Conservation (phyloP, 2,888 invertebrate species). For the Anarsia innoxiella region DNA sequence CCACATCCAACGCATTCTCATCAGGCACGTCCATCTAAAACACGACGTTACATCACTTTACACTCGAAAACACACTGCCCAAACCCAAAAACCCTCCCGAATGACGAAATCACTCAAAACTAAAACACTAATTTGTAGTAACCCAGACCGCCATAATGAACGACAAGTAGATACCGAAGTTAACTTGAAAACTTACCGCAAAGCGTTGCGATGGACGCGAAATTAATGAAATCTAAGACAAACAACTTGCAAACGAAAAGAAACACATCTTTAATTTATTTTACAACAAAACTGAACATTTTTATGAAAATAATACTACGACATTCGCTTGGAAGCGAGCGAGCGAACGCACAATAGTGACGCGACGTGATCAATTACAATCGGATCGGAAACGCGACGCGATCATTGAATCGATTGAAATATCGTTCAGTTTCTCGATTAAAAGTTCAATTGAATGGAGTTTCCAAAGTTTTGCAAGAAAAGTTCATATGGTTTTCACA, state of each 20-base stretch:
- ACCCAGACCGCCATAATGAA: constrained; percentile 72
- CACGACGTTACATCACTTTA: constrained; percentile 16
- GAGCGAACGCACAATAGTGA: constrained; percentile 32
- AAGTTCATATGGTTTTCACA: no score
- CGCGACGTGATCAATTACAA: no score
- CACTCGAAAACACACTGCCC: constrained; percentile 13
- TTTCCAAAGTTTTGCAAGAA: no score
- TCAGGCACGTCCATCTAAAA: constrained; percentile 71
- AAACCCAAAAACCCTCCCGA: constrained; percentile 17
- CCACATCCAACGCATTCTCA: constrained; percentile 78
- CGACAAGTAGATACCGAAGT: constrained; percentile 54
- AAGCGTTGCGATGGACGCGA: constrained; percentile 58
- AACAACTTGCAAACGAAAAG: constrained; percentile 35
- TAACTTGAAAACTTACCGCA: constrained; percentile 65
- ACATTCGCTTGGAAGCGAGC: constrained; percentile 47
- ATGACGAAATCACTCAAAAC: constrained; percentile 41
- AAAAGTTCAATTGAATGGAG: no score
- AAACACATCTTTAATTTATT: constrained; percentile 52
- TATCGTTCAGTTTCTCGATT: no score
- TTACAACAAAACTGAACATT: constrained; percentile 45
- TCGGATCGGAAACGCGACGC: no score
- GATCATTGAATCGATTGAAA: no score
- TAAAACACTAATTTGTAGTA: constrained; percentile 36
- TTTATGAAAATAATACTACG: constrained; percentile 46
- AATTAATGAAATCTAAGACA: constrained; percentile 43